Conservation (phyloP, 2,113 vertebrate genomes). For the Alaudala cheleensis region DNA sequence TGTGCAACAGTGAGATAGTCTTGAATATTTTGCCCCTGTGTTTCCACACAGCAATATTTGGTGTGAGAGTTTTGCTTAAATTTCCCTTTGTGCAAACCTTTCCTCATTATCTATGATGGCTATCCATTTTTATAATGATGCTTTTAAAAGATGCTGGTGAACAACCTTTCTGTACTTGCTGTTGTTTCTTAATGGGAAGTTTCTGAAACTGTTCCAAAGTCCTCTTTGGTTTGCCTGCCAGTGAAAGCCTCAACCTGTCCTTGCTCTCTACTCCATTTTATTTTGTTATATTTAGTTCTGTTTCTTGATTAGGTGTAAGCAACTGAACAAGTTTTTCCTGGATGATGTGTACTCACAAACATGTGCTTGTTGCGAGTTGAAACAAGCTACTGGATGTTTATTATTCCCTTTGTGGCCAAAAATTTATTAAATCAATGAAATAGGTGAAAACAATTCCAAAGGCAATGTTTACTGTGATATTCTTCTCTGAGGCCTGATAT, state of each 20-base stretch:
- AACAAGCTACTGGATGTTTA: neutral
- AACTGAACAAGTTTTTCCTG: neutral
- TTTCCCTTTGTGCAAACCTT: neutral
- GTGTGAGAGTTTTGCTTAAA: neutral
- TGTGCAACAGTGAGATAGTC: neutral
- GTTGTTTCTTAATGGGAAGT: neutral
- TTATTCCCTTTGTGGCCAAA: neutral
- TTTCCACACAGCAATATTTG: neutral
- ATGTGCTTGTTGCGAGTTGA: neutral
- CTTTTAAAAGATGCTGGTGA: neutral
- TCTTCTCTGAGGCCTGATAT: neutral
- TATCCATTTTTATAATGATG: neutral
- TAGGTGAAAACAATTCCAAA: neutral
- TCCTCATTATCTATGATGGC: neutral
- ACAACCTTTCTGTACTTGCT: neutral
- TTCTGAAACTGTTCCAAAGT: neutral
- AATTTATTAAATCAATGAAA: neutral
- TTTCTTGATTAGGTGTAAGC: neutral
- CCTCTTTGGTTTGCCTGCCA: neutral
- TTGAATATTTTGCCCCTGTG: neutral
- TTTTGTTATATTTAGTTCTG: conserved; percentile 23
- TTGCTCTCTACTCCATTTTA: neutral
- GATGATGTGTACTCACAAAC: neutral
- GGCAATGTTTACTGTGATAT: neutral
- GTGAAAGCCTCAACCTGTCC: neutral